Base-by-base conservation (phyloP, 2,113 vertebrate genomes). In the Centropus bengalensis region DNA sequence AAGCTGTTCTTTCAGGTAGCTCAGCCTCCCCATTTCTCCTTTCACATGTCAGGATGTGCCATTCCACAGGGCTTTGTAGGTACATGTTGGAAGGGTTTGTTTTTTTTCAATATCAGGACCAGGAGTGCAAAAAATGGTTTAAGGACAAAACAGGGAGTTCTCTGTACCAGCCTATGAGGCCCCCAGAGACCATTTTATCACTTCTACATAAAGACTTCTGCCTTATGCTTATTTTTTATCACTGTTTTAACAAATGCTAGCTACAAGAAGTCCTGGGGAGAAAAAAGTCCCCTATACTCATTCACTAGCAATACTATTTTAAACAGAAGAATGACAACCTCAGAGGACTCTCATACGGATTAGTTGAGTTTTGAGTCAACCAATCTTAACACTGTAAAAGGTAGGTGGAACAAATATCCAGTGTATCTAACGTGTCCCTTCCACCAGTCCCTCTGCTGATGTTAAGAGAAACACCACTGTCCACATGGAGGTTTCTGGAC, bases 31-130 rank as follows among this genome's bases (percentile, higher is more conserved):
- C 70, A 32, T 86, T 94, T 97, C 95, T 91, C 92, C 96, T 98
- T 98, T 98, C 97, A 97, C 97, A 93, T 79, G 96, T 93, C 97
- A 98, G 98, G 97, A 98, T 98, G 98, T 97, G 94, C 94, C 95
- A 97, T 96, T 98, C 96, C 97, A 75, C 85, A 94, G 94, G 96
- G 97, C 97, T 98, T 94, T 98, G 97, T 63, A 97, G 96, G 97
- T 96, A 91, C 84, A 40, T 20, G 82, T 44, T 59, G 60, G 54
- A 36, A 54, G 45, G 64, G 1, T 4, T 94, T 70, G 83, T 55
- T 4, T 94, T 70, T 87, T 55, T 77, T 74, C 27, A 89, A 45
- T 27, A 66, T 79, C 22, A 5, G 45, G 33, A 95, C 60, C 75
- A 81, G 55, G 32, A 91, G 28, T 18, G 51, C 73, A 80, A 38